Conservation (phyloP, 2,797 vertebrate genomes). For the Melopsittacus undulatus region DNA sequence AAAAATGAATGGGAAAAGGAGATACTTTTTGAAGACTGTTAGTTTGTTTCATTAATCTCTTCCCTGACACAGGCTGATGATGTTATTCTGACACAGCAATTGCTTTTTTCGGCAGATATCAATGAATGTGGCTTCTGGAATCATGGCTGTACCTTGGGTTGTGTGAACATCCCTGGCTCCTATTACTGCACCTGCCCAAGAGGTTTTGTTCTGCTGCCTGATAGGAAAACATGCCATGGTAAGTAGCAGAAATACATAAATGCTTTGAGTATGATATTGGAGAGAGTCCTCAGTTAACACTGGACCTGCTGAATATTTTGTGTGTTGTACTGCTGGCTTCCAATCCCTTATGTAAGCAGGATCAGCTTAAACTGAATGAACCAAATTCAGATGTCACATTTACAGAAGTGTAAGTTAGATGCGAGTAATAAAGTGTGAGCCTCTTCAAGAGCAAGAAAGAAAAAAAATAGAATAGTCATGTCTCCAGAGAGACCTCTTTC, state of each 20-base stretch:
- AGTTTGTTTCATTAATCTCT: neutral
- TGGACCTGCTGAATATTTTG: neutral
- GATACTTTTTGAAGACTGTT: neutral
- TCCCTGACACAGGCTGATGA: neutral
- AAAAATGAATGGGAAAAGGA: neutral
- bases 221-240: conserved; percentile 89
- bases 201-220: conserved; percentile 87
- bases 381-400: neutral
- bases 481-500: neutral
- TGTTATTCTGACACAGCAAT: neutral
- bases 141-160: conserved; percentile 94
- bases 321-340: neutral
- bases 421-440: neutral
- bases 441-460: neutral
- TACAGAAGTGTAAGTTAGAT: neutral
- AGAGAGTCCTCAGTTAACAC: neutral
- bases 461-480: neutral
- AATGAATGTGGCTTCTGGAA: conserved; percentile 94
- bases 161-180: conserved; percentile 92
- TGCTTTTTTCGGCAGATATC: conserved; percentile 79
- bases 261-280: accelerated
- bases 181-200: conserved; percentile 92
- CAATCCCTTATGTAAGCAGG: neutral
- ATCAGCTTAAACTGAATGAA: neutral
- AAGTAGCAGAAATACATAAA: conserved; percentile 32